Conservation (phyloP, 1,140 invertebrate genomes). For the Augochlora pura region DNA sequence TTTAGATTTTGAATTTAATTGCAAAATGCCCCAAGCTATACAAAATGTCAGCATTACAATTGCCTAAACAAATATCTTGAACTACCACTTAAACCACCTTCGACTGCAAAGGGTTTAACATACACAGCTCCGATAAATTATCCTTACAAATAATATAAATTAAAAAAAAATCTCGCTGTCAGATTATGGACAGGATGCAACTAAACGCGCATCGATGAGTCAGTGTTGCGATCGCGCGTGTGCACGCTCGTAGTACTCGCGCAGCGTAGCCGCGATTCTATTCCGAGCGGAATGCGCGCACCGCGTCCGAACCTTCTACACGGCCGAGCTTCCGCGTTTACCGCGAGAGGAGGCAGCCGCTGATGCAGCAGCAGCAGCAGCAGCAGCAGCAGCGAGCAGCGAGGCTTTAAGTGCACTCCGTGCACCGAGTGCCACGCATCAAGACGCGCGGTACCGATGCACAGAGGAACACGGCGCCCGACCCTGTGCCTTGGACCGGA, state of each 20-base stretch:
- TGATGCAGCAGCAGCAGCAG: too few relatives aligned
- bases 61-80: too few relatives aligned
- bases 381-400: too few relatives aligned
- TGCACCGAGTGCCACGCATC: slow-evolving; percentile 26
- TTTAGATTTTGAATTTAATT: too few relatives aligned
- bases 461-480: slow-evolving; percentile 1
- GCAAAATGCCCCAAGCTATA: too few relatives aligned
- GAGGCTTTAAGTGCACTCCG: slow-evolving; percentile 40
- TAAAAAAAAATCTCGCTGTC: too few relatives aligned
- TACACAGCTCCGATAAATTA: too few relatives aligned
- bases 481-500: background rate
- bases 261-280: slow-evolving; percentile 16
- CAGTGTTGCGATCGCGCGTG: background rate
- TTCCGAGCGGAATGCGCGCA: slow-evolving; percentile 31
- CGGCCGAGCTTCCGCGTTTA: slow-evolving; percentile 25
- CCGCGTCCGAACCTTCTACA: slow-evolving; percentile 22
- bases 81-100: too few relatives aligned
- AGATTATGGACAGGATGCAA: background rate
- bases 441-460: slow-evolving; percentile 9
- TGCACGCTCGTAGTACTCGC: background rate
- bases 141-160: too few relatives aligned
- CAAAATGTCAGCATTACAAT: too few relatives aligned
- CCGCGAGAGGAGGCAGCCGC: slow-evolving; percentile 10
- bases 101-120: too few relatives aligned
- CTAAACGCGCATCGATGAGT: background rate